Evolutionary conservation across 1,140 invertebrate species (phyloP).

Genomic region (Dendroctonus ponderosae): DNA sequence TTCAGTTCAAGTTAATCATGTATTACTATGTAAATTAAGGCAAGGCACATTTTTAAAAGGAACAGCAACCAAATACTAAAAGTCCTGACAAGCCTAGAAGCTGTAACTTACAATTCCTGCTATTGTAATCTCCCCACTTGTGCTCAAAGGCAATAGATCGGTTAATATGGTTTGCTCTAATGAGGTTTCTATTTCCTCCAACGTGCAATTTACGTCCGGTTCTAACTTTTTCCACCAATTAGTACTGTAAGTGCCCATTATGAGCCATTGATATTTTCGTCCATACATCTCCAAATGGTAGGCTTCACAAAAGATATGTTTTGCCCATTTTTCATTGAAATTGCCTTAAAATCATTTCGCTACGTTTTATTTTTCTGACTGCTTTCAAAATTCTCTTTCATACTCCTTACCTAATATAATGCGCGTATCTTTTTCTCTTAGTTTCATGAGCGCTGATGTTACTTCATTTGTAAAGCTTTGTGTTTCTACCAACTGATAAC

Average conservation of each 20-base stretch:
- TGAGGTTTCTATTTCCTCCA: constrained; percentile 73
- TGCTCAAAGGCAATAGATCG: constrained; percentile 74
- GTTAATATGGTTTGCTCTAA: constrained; percentile 90
- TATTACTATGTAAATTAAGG: too few relatives aligned
- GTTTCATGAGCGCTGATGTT: constrained; percentile 73
- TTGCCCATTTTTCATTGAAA: constrained; percentile 93
- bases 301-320: constrained; percentile 92
- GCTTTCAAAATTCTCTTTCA: neutral
- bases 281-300: constrained; percentile 56
- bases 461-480: constrained; percentile 94
- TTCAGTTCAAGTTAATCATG: too few relatives aligned
- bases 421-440: constrained; percentile 90
- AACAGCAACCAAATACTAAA: too few relatives aligned
- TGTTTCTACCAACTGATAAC: constrained; percentile 83
- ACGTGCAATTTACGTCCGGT: constrained; percentile 65
- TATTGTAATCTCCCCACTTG: constrained; percentile 75
- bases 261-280: constrained; percentile 87
- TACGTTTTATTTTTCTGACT: neutral
- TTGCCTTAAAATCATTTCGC: constrained; percentile 71
- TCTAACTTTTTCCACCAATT: constrained; percentile 72
- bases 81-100: too few relatives aligned
- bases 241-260: constrained; percentile 82
- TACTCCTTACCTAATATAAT: constrained; percentile 66
- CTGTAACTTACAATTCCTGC: constrained; percentile 80
- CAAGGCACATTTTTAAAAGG: too few relatives aligned